Base-by-base conservation (phyloP, 2,888 invertebrate species). In the Globia sparganii region DNA sequence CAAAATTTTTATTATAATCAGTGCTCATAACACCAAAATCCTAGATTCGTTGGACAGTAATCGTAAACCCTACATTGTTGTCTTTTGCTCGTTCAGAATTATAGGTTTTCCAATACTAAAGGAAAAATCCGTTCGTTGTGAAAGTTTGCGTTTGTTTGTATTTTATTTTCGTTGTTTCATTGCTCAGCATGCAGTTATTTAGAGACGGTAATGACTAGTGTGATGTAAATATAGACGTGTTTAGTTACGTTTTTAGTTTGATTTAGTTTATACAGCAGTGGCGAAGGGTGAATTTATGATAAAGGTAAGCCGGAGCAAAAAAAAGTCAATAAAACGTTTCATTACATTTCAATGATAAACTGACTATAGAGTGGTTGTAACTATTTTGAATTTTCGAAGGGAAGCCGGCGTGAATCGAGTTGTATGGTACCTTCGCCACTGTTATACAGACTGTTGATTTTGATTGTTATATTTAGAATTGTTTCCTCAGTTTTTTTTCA, bases 91-190 rank as follows among this genome's bases (percentile, higher is more conserved):
- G 34, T 53, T 25, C 61, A 66, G 40, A 73, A 81, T 73, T 73
- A 85, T 81, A 73, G 62, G 43, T 73, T 85, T 85, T 70, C 72
- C 81, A 81, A 85, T 81, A 77, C 43, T 40, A n/a, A 76, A 62
- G 43, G 37, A 46, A 72, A 59, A 77, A 69, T 71, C 56, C 64
- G 21, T 74, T 62, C 40, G 64, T 28, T 61, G 40, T 15, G 43
- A 34, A 58, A 74, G 62, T 77, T 77, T 43, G 70, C 31, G 43
- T 40, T 64, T 43, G 61, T 18, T 67, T 43, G 61, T 18, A 65
- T 66, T 80, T 80, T 74, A 37, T 67, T 77, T 68, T 31, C 34
- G 49, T 34, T 73, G 75, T 85, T 75, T 72, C 75, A 69, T 43
- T 28, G 28, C 56, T 62, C 37, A 58, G 71, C 13, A 69, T 28